Evolutionary conservation across 2,797 vertebrate genomes (phyloP), one percentile per base, ranked within the genome.

Genomic region (Gambelia wislizenii): DNA sequence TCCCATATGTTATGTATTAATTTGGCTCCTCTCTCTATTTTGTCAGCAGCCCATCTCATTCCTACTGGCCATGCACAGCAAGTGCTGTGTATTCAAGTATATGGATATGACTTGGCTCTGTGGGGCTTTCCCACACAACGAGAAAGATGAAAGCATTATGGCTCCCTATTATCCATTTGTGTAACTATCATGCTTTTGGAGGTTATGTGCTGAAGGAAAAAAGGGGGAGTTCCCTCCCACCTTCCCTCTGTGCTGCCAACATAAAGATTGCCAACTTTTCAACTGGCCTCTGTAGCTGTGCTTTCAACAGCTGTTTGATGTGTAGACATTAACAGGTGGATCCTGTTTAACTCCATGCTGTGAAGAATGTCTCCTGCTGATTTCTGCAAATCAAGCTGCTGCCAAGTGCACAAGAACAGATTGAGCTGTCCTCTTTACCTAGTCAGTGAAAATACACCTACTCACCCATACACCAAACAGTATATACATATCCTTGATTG

Each of bases 1-100:
- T 83, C 56, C 56, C 44, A 75, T 64, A 83, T 88, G 81, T 72
- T 88, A 52, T 59, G 67, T 52, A 44, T 82, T 83, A 76, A 76
- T 88, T 77, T 88, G 87, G 81, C 56, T 84, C 59, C 36, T 77
- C 16, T 83, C 47, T 83, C 27, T n/a, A 54, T 77, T 84, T 84
- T 88, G 18, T 83, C 72, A 88, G 74, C 16, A 88, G 59, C 44
- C 87, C 76, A 83, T 25, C 27, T 61, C n/a, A 67, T 83, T 14
- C 56, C 56, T 83, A 64, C 52, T 83, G 74, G 87, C 81, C 36
- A 42, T 67, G 25, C 82, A 54, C 47, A 64, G 52, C 36, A 72
- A 81, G 9, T 52, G 22, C 70, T 52, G 12, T 87, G 78, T 27
- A 44, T 82, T 64, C 70, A 72, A 70, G 61, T 20, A 39, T 81